Evolutionary conservation across 2,797 vertebrate genomes (phyloP).

Genomic region (Tapera naevia): DNA sequence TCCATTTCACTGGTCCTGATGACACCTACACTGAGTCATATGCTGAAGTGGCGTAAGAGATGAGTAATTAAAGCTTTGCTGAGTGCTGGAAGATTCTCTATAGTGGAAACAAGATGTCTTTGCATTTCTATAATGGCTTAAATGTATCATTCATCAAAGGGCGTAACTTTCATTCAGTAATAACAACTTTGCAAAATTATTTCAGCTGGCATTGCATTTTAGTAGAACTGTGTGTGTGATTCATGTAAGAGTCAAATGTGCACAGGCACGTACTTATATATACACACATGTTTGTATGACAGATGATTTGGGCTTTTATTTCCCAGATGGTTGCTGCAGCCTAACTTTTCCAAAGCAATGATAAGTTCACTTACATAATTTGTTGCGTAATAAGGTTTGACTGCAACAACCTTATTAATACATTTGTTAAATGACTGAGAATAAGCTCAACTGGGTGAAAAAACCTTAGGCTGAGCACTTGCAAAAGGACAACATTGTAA

Average conservation of each 20-base stretch:
- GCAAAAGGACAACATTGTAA: not conserved
- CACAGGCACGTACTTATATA: not conserved
- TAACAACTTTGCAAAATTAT: not conserved
- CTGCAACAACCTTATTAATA: not conserved
- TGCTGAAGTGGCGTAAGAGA: not conserved
- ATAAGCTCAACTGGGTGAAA: not conserved
- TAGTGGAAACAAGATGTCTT: not conserved
- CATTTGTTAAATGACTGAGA: not conserved
- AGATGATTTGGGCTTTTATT: conserved; percentile 52
- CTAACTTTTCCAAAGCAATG: not conserved
- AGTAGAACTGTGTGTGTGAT: not conserved
- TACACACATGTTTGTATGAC: not conserved
- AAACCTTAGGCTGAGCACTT: not conserved
- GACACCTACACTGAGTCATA: not conserved
- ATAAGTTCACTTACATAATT: conserved; percentile 46
- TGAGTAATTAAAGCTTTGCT: conserved; percentile 27
- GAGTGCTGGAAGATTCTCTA: not conserved
- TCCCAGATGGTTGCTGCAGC: conserved; percentile 27
- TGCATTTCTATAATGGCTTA: not conserved
- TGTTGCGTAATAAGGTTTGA: conserved; percentile 12
- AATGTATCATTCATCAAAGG: conserved; percentile 4
- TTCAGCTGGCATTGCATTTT: conserved; percentile 34
- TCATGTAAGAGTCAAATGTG: not conserved
- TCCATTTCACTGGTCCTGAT: not conserved
- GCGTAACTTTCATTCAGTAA: conserved; percentile 24